Evolutionary conservation across 2,888 invertebrate genomes (phyloP), one percentile per base, ranked within the genome.

Genomic region (Spicauda simplicius): DNA sequence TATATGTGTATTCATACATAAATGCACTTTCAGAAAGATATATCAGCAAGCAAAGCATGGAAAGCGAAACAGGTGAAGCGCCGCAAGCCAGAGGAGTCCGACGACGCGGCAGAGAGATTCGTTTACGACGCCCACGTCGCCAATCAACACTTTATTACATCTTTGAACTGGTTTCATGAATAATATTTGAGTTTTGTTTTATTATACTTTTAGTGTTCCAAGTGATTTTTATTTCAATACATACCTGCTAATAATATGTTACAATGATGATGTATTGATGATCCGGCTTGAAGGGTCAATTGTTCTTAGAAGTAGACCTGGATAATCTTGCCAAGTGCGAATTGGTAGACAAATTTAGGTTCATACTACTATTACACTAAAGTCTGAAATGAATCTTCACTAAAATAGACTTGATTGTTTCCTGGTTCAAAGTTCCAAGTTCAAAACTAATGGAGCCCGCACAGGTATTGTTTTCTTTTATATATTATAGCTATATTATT

Each of bases 81-180:
- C 0, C 77, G 79, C n/a, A 86, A 83, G 68, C 82, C 85, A 0
- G 85, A 85, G n/a, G 83, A 86, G 30, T 80, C 74, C 0, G 87
- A 88, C 65, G 83, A 86, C 25, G n/a, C 75, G 0, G 68, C 71
- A 5, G 74, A 79, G 0, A 69, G 71, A 52, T 73, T 71, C 11
- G 72, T 65, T 0, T 78, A 73, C 68, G 70, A 75, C 30, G 72
- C 75, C 0, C 72, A 80, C 14, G 18, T 68, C 12, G 75, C 75
- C 0, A 66, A 77, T 4, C 69, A 73, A 11, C 71, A 76, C 16
- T 78, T 78, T 45, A 74, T 81, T 6, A 69, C 69, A 80, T 81
- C 79, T 75, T 70, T 82, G 81, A 83, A 81, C 83, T 60, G 10
- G 30, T 60, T 55, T 16, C 18, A 66, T 20, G 50, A 61, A 45